Evolutionary conservation across 2,797 vertebrate species (phyloP).

Genomic region (Myotis pilosus): DNA sequence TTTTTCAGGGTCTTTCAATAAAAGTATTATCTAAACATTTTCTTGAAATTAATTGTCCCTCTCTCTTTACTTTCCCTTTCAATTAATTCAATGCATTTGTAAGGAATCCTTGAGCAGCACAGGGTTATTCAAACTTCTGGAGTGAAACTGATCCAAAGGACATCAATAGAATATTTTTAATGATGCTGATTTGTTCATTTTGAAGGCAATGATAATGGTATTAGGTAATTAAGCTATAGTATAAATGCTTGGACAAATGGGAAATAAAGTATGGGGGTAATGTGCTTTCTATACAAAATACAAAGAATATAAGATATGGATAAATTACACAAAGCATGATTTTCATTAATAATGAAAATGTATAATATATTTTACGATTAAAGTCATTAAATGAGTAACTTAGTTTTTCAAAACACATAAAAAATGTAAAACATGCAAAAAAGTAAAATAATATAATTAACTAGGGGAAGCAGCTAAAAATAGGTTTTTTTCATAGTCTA

Average conservation of each 20-base stretch:
- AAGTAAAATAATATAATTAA: not conserved
- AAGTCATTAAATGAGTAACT: not conserved
- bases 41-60: not conserved
- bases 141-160: not conserved
- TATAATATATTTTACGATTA: not conserved
- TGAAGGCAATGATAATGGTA: not conserved
- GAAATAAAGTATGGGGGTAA: not conserved
- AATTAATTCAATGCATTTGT: constrained; percentile 19
- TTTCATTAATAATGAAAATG: not conserved
- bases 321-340: not conserved
- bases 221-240: constrained; percentile 3
- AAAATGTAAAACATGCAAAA: not conserved
- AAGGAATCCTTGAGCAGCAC: not conserved
- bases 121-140: constrained; percentile 7
- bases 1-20: not conserved
- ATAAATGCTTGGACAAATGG: not conserved
- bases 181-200: not conserved
- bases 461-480: not conserved
- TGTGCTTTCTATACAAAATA: not conserved
- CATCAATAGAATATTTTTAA: constrained; percentile 1
- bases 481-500: not conserved
- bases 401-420: not conserved
- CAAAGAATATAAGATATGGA: not conserved
- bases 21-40: constrained; percentile 22
- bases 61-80: not conserved